These are phyloP conservation scores for Synchiropus splendidus DNA, from an alignment of 2,113 vertebrate genomes.

Conservation along the genomic window DNA sequence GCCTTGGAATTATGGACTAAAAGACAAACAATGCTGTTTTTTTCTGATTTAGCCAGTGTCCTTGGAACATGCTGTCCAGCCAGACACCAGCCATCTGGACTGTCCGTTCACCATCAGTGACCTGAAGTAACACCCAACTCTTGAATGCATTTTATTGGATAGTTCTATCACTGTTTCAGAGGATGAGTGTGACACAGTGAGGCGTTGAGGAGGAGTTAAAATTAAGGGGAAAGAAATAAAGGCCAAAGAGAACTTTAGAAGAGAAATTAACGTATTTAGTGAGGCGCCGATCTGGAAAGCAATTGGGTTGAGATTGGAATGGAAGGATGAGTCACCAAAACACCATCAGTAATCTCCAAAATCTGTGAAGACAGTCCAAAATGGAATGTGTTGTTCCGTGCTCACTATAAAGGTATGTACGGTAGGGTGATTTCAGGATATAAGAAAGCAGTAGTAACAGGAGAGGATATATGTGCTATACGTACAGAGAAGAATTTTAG, in stretches of 20 bases:
- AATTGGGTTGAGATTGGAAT: background rate
- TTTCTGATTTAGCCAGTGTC: background rate
- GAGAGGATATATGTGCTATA: too few species aligned
- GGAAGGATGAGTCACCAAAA: constrained; percentile 2
- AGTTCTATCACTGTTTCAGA: too few species aligned
- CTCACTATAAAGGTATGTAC: too few species aligned
- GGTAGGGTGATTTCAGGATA: too few species aligned
- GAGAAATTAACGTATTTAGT: constrained; percentile 20
- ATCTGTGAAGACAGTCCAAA: too few species aligned
- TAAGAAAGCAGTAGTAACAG: too few species aligned
- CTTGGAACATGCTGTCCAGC: constrained; percentile 9
- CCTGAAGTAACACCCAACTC: constrained; percentile 9
- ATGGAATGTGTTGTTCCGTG: too few species aligned
- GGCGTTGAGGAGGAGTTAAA: background rate
- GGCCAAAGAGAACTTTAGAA: constrained; percentile 3
- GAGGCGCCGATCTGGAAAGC: constrained; percentile 8
- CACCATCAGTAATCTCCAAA: too few species aligned
- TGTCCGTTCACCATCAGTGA: constrained; percentile 9
- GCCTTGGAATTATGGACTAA: background rate
- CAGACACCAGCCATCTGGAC: constrained; percentile 31
- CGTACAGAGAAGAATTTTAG: too few species aligned
- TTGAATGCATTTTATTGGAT: constrained; percentile 4
- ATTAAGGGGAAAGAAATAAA: constrained; percentile 3
- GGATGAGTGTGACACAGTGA: background rate
- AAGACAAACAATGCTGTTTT: background rate